Evolutionary conservation across 2,888 invertebrate genomes (phyloP), one percentile per base, ranked within the genome.

Genomic region (Camponotus fellah): DNA sequence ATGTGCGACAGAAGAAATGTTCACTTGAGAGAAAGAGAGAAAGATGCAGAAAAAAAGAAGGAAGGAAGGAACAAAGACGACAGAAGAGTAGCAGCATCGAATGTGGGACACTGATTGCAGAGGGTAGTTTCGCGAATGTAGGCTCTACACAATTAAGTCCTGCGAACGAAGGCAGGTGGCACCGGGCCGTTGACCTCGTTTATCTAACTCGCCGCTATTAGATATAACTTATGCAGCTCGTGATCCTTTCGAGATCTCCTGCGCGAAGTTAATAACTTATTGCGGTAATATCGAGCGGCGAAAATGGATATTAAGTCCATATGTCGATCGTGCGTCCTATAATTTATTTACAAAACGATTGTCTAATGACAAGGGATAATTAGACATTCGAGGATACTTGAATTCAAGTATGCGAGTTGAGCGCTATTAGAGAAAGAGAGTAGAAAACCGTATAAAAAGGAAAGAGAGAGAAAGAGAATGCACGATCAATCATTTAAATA

Each of bases 121-220:
- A 86, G 80, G 82, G 83, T 90, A 90, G 87, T 86, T 49, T 89
- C 84, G 87, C 83, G 90, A 88, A 88, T 89, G 80, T 91, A 88
- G 76, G 86, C 85, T 86, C 74, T 62, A 80, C 86, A 85, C 89
- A 91, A 88, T 88, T 88, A 90, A 88, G 88, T 85, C 88, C 88
- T 92, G 92, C 89, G 92, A 92, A 92, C 90, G 69, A 79, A 68
- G 46, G 85, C 92, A 92, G 92, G 90, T 92, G 92, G 85, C 87
- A 66, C 82, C 85, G 76, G 64, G 68, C 62, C 82, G 83, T 87
- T 82, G 83, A 82, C 69, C 83, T 82, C 77, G 62, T 32, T 60
- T 46, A 76, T 68, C 65, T 77, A 68, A 40, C 84, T 85, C 53
- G 37, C 76, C 69, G 8, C 53, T 53, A 86, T 89, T 88, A 88